Evolutionary conservation across 2,113 vertebrate species (phyloP).

Genomic region (Setophaga coronata): DNA sequence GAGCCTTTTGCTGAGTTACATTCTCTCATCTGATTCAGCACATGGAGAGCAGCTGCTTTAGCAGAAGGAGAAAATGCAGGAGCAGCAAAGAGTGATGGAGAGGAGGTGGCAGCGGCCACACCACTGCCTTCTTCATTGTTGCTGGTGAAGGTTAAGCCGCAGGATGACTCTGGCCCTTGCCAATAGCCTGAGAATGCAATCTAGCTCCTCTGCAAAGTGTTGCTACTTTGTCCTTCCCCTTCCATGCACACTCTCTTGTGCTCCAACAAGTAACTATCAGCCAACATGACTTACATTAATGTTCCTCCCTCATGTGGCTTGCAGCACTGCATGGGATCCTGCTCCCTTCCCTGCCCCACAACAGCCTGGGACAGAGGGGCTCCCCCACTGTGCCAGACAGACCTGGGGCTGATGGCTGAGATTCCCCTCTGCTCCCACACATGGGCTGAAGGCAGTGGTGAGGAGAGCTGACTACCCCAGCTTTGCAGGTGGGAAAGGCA

Average conservation of each 20-base stretch:
- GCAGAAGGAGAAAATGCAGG: not conserved
- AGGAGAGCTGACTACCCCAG: not conserved
- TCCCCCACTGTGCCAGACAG: not conserved
- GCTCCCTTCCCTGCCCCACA: accelerated
- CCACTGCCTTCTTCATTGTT: not conserved
- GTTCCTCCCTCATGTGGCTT: not conserved
- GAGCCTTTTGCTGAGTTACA: not conserved
- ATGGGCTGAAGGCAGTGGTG: not conserved
- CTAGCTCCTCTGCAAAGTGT: not conserved
- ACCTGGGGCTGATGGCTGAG: not conserved
- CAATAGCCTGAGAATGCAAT: not conserved
- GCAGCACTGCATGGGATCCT: not conserved
- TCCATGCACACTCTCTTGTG: not conserved
- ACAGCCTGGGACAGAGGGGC: not conserved
- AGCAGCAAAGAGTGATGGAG: not conserved
- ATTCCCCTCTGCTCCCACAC: not conserved
- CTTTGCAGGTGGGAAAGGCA: not conserved
- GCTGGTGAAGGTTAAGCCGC: not conserved
- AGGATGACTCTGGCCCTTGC: not conserved
- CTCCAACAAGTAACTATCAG: not conserved
- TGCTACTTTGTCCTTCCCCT: not conserved
- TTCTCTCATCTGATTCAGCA: not conserved
- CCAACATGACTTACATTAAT: not conserved
- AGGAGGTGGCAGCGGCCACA: not conserved
- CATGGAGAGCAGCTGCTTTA: not conserved